phyloP scores from a whole-genome alignment of 2,888 invertebrate genomes.

The Apocheima hispidaria region DNA sequence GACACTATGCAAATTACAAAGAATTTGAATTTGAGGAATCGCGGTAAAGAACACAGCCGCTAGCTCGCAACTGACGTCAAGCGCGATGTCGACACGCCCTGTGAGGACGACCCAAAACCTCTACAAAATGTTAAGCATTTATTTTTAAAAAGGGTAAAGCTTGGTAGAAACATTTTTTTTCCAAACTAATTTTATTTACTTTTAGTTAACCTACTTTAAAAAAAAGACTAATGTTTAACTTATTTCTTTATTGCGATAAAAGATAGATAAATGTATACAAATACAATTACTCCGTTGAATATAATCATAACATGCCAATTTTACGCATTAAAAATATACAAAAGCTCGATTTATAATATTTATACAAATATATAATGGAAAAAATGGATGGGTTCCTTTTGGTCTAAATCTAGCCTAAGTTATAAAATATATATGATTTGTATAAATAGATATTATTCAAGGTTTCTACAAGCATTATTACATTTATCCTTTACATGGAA shows the following conservation, averaged over 20 bases:
- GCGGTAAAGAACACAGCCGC: no score
- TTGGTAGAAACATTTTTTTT: no score
- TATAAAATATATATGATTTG: slow-evolving; percentile 46
- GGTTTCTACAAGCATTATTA: slow-evolving; percentile 43
- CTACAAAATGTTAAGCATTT: no score
- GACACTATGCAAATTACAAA: no score
- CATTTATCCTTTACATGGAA: slow-evolving; percentile 44
- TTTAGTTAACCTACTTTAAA: not conserved
- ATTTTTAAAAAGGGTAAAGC: no score
- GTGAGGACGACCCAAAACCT: no score
- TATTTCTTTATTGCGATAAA: slow-evolving; percentile 42
- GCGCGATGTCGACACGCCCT: no score
- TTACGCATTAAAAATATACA: slow-evolving; percentile 39
- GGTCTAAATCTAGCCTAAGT: slow-evolving; percentile 73
- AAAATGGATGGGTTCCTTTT: slow-evolving; percentile 65
- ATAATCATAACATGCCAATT: slow-evolving; percentile 32
- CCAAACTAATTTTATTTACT: no score
- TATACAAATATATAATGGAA: slow-evolving; percentile 48
- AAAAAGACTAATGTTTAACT: slow-evolving; percentile 14
- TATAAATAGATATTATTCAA: slow-evolving; percentile 51
- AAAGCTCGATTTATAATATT: slow-evolving; percentile 45
- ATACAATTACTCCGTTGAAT: slow-evolving; percentile 37
- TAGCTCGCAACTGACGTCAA: no score
- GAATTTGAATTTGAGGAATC: no score
- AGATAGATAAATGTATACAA: slow-evolving; percentile 36